A percentile compares a stretch with the other conserved stretches of the same genome.
These are phyloP conservation scores for Sarcoramphus papa DNA, from an alignment of 2,797 vertebrate genomes.

Conservation along the genomic window DNA sequence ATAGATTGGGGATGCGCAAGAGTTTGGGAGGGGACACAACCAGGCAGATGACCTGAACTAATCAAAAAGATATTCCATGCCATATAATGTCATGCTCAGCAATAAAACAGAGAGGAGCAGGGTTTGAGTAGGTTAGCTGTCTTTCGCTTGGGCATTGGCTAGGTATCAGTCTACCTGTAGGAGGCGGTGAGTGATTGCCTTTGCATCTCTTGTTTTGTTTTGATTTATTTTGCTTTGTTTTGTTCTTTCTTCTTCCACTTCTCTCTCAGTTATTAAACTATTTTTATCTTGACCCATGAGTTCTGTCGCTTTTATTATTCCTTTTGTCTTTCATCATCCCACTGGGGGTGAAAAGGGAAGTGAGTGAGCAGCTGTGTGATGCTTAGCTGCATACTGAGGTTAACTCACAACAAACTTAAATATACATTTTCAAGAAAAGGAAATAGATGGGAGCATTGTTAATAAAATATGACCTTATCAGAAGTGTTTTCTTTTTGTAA, in stretches of 20 bases:
- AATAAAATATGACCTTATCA: background rate
- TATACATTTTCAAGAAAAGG: background rate
- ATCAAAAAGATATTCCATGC: too few species aligned
- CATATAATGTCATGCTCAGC: too few species aligned
- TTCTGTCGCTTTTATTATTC: background rate
- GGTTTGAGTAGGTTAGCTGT: too few species aligned
- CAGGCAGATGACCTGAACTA: too few species aligned
- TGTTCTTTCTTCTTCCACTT: background rate
- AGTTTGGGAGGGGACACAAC: background rate
- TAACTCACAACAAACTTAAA: background rate
- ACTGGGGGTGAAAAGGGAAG: background rate
- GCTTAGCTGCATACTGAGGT: background rate
- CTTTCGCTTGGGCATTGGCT: too few species aligned
- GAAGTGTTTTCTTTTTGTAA: background rate
- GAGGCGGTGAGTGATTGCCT: background rate
- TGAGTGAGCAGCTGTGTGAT: background rate
- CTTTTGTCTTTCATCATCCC: rapidly evolving
- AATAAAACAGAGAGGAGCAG: too few species aligned
- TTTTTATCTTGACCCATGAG: too few species aligned
- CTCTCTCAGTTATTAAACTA: background rate
- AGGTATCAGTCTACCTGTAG: background rate
- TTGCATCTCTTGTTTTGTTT: background rate
- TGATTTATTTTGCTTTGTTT: background rate
- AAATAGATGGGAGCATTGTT: background rate
- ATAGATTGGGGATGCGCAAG: background rate